A percentile compares a stretch with the other conserved stretches of the same genome.
Conservation (phyloP, 2,888 invertebrate species). For the Xanthia togata region DNA sequence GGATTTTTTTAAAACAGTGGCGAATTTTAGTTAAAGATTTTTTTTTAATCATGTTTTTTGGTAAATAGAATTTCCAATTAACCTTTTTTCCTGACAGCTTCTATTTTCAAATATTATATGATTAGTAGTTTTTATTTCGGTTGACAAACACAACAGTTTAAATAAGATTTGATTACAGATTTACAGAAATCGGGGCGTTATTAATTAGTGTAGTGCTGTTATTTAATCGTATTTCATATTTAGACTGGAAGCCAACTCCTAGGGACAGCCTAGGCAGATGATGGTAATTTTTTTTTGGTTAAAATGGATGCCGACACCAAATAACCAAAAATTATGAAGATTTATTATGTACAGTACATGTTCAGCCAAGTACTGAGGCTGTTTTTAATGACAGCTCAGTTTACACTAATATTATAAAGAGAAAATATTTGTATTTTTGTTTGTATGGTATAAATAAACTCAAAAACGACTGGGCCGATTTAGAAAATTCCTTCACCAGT, state of each 20-base stretch:
- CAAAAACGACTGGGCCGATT: too few species aligned
- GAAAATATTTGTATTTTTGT: too few species aligned
- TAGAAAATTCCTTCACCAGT: too few species aligned
- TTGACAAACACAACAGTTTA: not conserved
- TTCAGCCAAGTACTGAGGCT: not conserved
- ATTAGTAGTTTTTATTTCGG: too few species aligned
- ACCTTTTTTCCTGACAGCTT: not conserved
- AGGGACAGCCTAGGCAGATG: not conserved
- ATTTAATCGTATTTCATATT: not conserved
- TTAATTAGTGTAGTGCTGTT: too few species aligned
- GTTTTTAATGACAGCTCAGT: not conserved
- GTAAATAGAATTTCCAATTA: not conserved
- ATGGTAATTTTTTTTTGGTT: not conserved
- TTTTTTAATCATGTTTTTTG: conserved; percentile 19
- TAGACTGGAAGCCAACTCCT: not conserved
- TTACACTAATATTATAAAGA: not conserved
- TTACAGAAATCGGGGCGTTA: too few species aligned
- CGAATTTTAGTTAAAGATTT: not conserved
- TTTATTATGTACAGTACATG: not conserved
- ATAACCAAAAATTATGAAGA: not conserved
- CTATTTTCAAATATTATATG: too few species aligned
- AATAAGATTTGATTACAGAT: not conserved
- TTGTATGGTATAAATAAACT: too few species aligned
- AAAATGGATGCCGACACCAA: not conserved
- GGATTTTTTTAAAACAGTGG: not conserved